Base-by-base conservation (phyloP, 1,140 invertebrate genomes). In the Hycleus cichorii region DNA sequence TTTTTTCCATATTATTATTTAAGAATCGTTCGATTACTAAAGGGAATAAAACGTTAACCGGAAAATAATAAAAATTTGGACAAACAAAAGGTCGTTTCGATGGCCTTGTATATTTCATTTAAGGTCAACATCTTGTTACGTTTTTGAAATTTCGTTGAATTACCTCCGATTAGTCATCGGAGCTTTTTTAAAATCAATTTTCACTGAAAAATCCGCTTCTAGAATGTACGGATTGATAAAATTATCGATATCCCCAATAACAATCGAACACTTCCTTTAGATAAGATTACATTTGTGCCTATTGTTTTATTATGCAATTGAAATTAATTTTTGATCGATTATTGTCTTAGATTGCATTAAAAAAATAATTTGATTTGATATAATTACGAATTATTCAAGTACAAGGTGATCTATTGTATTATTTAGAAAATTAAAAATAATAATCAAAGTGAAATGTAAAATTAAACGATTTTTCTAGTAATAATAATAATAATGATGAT, bases 101-200 rank as follows among this genome's bases (percentile, higher is more conserved):
- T 47, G 53, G 51, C 59, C 59, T 60, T 60, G 59, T 60, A 48
- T 27, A 43, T 48, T 53, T 59, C 45, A 49, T 51, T 38, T 47
- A 48, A 60, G 54, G 59, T 57, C 59, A 52, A 57, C 48, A 48
- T 50, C 51, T 60, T 60, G 50, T 53, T 56, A 51, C 51, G 43
- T 53, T 53, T 53, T 32, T 42, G 32, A 45, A 26, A 25, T 10
- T 45, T 38, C 50, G 38, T 45, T 11, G 32, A 11, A 26, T 42
- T 39, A 53, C 44, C 46, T 53, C 45, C 46, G 39, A 46, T 53
- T 53, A 53, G 8, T 53, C 51, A 53, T 25, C 32, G 7, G 3
- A 3, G 27, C 45, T 27, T 52, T 52, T 44, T 49, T 49, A 9
- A 12, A 18, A 18, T 18, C 18, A 18, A 38, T 53, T 42, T 53